These are phyloP conservation scores for Ahaetulla prasina DNA, from an alignment of 2,113 vertebrate species.

Conservation along the genomic window DNA sequence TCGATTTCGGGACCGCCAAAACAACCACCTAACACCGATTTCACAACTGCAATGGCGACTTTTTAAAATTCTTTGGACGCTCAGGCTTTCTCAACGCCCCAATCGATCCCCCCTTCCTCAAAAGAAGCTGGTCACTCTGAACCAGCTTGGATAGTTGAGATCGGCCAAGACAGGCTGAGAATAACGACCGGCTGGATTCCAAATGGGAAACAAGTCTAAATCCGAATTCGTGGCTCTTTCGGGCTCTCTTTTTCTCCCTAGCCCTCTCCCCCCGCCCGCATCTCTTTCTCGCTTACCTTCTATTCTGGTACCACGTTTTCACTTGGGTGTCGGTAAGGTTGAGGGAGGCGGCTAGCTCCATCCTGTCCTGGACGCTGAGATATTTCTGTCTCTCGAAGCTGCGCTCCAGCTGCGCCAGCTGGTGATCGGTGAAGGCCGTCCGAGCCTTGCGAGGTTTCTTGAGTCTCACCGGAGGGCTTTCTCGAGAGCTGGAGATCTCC, in stretches of 20 bases:
- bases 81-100: background rate
- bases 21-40: accelerated
- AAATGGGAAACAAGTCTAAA: background rate
- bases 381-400: conserved; percentile 98
- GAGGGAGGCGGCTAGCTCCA: conserved; percentile 97
- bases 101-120: background rate
- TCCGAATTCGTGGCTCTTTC: accelerated
- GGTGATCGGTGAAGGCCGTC: conserved; percentile 97
- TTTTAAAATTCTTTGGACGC: background rate
- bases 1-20: background rate
- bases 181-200: background rate
- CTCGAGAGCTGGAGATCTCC: conserved; percentile 96
- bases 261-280: background rate
- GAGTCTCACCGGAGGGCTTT: conserved; percentile 90
- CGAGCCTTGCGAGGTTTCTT: conserved; percentile 98
- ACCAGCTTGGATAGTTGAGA: background rate
- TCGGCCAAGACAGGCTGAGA: background rate
- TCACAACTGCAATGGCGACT: background rate
- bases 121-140: no score
- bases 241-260: background rate
- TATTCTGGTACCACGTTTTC: conserved; percentile 99
- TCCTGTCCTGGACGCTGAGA: conserved; percentile 96
- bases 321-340: conserved; percentile 99
- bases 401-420: conserved; percentile 95
- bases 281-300: conserved; percentile 76